A percentile compares a stretch with the other conserved stretches of the same genome.
phyloP scores from a whole-genome alignment of 2,888 invertebrate genomes.

The Drosophila neonasuta region DNA sequence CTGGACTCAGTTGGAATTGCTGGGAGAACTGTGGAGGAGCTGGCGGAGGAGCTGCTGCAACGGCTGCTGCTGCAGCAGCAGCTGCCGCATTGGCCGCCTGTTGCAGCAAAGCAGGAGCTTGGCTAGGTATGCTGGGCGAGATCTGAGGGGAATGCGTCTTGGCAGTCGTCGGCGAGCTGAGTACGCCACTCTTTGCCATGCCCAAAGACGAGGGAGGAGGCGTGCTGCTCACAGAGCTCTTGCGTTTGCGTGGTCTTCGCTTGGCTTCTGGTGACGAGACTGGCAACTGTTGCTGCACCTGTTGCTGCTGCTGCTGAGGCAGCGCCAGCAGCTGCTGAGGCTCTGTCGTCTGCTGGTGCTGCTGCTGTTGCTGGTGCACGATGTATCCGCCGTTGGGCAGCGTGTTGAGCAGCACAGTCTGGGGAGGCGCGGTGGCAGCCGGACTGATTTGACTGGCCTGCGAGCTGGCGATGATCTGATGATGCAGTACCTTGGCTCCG shows the following conservation, averaged over 20 bases:
- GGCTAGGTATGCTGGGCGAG: slow-evolving; percentile 80
- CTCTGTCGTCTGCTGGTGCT: slow-evolving; percentile 81
- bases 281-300: slow-evolving; percentile 73
- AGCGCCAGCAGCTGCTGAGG: slow-evolving; percentile 79
- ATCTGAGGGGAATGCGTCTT: slow-evolving; percentile 81
- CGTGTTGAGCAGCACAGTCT: slow-evolving; percentile 91
- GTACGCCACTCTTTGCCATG: slow-evolving; percentile 12
- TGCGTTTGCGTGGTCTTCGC: slow-evolving; percentile 88
- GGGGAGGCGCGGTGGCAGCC: slow-evolving; percentile 82
- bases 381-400: slow-evolving; percentile 90
- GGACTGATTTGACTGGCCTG: slow-evolving; percentile 52
- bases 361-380: slow-evolving; percentile 88
- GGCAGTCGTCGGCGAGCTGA: slow-evolving; percentile 64
- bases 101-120: slow-evolving; percentile 69
- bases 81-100: slow-evolving; percentile 54
- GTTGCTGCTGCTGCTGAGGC: slow-evolving; percentile 65
- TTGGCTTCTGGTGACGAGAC: slow-evolving; percentile 87
- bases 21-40: slow-evolving; percentile 86
- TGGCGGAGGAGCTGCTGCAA: slow-evolving; percentile 62
- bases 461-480: slow-evolving; percentile 63
- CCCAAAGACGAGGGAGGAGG: slow-evolving; percentile 42
- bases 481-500: slow-evolving; percentile 59
- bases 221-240: slow-evolving; percentile 82
- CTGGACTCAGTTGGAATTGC: slow-evolving; percentile 89
- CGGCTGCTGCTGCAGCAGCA: slow-evolving; percentile 49